A percentile compares a stretch with the other conserved stretches of the same genome.
These are phyloP conservation scores for Dendronephthya gigantea DNA, from an alignment of 64 coral and sea anemone species.

Conservation along the genomic window DNA sequence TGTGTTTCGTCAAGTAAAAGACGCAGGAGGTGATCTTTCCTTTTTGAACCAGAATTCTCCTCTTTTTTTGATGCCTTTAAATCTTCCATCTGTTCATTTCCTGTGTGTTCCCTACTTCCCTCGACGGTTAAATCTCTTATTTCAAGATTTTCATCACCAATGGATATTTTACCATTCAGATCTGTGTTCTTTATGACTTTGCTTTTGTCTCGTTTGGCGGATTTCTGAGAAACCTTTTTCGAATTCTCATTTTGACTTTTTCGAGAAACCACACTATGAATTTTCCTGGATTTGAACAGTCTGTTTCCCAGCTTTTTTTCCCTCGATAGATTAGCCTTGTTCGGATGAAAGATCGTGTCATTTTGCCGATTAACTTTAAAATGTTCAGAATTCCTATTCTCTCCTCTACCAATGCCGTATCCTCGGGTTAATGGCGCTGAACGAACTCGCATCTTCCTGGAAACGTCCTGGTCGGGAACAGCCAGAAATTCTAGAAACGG, in stretches of 20 bases:
- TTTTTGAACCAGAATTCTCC: not conserved
- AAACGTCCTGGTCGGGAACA: not conserved
- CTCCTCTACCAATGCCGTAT: not conserved
- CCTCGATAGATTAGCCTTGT: not conserved
- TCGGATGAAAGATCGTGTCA: not conserved
- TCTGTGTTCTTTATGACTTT: not conserved
- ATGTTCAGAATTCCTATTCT: not conserved
- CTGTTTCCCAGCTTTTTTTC: not conserved
- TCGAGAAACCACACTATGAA: not conserved
- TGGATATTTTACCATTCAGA: not conserved
- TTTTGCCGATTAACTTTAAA: not conserved
- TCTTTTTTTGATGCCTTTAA: not conserved
- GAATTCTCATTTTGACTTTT: not conserved
- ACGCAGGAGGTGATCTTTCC: not conserved
- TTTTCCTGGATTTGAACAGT: not conserved
- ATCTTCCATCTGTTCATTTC: not conserved
- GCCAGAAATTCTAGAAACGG: constrained; percentile 72
- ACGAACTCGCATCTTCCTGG: not conserved
- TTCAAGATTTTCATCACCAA: too few species aligned
- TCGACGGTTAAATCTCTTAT: too few species aligned
- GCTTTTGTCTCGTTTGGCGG: not conserved
- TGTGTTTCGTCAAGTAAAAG: not conserved
- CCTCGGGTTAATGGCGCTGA: not conserved
- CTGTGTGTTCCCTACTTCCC: not conserved
- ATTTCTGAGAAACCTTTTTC: not conserved